Conservation (phyloP, 2,797 vertebrate species). For the Miopithecus talapoin region DNA sequence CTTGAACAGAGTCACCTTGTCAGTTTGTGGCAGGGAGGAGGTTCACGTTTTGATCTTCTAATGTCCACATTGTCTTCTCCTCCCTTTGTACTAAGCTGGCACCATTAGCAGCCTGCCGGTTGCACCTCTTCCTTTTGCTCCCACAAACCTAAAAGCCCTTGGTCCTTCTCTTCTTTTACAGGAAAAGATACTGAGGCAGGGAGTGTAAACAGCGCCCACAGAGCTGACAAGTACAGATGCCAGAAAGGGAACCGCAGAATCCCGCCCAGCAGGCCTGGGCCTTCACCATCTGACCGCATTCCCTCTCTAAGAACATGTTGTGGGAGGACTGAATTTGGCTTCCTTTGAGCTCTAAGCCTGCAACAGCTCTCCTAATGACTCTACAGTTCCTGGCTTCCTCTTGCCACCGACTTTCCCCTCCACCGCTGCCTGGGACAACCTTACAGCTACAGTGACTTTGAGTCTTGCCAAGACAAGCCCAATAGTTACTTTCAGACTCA, state of each 20-base stretch:
- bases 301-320: slow-evolving; percentile 76
- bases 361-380: slow-evolving; percentile 41
- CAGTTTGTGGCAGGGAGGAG: neutral
- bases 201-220: neutral
- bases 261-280: neutral
- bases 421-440: slow-evolving; percentile 60
- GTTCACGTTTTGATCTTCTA: neutral
- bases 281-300: slow-evolving; percentile 66
- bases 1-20: neutral
- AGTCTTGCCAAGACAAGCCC: slow-evolving; percentile 75
- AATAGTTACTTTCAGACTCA: slow-evolving; percentile 67
- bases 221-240: slow-evolving; percentile 44
- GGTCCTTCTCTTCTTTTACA: neutral
- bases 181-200: slow-evolving; percentile 1
- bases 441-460: slow-evolving; percentile 68
- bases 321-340: slow-evolving; percentile 57
- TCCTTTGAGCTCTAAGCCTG: slow-evolving; percentile 45
- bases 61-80: neutral
- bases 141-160: neutral
- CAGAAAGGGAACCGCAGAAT: slow-evolving; percentile 70
- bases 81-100: neutral
- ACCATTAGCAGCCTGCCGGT: neutral
- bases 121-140: neutral
- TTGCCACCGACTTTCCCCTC: slow-evolving; percentile 43
- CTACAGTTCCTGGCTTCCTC: slow-evolving; percentile 50